Base-by-base conservation (phyloP, 2,797 vertebrate genomes). In the Smutsia gigantea region DNA sequence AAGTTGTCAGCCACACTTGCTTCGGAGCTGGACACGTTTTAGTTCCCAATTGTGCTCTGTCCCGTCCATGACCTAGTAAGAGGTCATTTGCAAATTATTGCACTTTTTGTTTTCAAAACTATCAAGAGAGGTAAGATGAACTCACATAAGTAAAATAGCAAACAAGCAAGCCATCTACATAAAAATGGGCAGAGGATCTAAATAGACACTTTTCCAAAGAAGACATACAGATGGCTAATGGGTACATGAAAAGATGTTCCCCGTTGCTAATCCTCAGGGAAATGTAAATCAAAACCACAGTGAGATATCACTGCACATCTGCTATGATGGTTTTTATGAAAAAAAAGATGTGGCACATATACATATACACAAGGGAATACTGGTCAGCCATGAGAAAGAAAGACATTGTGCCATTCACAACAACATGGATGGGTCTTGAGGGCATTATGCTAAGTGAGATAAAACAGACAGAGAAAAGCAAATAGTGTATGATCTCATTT, bases 1-100 rank as follows among this genome's bases (percentile, higher is more conserved):
- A n/a, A 53, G 7, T 8, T 0, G 4, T 42, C 3, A 39, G 27
- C 64, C 4, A 2, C 1, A 7, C 4, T 1, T 14, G n/a, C 15
- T 57, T 18, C 2, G 1, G 42, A 15, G 9, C 5, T 4, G n/a
- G 53, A 13, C 1, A 2, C 25, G 9, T 10, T 11, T 23, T 7
- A 59, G 34, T 59, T 53, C 21, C 3, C 14, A n/a, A 63, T n/a
- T 11, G 39, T 2, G 42, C n/a, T 61, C 0, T 8, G 21, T 29
- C 84, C 42, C 12, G 1, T 34, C 34, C 0, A 5, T 18, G 34
- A 37, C 19, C 17, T 27, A 27, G 7, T 6, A 13, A 37, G 12
- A 46, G 17, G 31, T 23, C 68, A 6, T 64, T 55, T 31, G 29
- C 5, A 55, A 64, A 88, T 0, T 1, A 17, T 7, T 27, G n/a